Evolutionary conservation across 1,140 invertebrate species (phyloP).

Genomic region (Drosophila parabipectinata): DNA sequence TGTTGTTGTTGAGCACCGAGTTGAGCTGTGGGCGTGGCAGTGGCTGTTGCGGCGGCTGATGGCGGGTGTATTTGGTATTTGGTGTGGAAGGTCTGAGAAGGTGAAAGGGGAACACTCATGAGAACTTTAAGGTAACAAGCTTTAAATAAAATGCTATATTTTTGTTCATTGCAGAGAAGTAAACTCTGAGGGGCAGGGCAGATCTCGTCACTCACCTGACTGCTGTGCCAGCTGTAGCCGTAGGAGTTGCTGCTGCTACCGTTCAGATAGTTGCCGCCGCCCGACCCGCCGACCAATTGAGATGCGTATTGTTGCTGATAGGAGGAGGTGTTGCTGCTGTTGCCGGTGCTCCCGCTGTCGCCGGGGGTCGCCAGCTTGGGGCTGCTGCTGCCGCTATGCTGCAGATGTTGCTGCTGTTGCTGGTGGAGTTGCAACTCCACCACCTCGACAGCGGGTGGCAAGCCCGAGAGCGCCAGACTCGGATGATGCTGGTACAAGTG

Average conservation of each 20-base stretch:
- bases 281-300: conserved; percentile 67
- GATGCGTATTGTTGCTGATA: conserved; percentile 83
- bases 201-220: conserved; percentile 67
- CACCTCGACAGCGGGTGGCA: conserved; percentile 74
- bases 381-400: conserved; percentile 63
- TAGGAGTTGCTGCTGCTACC: conserved; percentile 69
- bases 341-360: conserved; percentile 50
- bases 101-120: not conserved
- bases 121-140: not conserved
- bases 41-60: conserved; percentile 61
- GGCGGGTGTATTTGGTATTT: conserved; percentile 84
- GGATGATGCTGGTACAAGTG: conserved; percentile 82
- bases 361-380: conserved; percentile 61
- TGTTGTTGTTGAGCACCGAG: conserved; percentile 70
- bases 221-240: conserved; percentile 79
- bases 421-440: conserved; percentile 67
- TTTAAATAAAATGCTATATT: too few relatives aligned
- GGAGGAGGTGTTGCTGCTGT: conserved; percentile 81
- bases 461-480: conserved; percentile 63
- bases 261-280: conserved; percentile 64
- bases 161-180: not conserved
- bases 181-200: not conserved
- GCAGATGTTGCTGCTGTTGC: conserved; percentile 47
- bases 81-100: conserved; percentile 74
- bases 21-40: conserved; percentile 80